Base-by-base conservation (phyloP, 2,113 vertebrate genomes). In the Oreotrochilus melanogaster region DNA sequence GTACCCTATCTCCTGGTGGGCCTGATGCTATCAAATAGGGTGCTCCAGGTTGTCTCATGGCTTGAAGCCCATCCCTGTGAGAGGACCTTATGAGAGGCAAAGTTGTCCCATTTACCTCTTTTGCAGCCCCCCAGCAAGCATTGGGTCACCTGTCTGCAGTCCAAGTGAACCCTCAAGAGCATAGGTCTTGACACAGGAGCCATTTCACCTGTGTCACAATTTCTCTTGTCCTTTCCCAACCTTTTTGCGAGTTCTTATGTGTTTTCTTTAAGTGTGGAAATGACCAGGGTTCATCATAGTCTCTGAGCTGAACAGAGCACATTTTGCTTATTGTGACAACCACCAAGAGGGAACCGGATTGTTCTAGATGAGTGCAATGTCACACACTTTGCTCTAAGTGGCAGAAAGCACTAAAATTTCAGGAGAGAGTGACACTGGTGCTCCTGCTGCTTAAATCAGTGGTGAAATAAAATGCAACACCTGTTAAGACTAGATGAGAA, bases 71-170 rank as follows among this genome's bases (percentile, higher is more conserved):
- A 3, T 10, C 4, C 6, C 21, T 43, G 28, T 33, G 43, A 57
- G 42, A n/a, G 18, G 12, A 51, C 27, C 30, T 8, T 14, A 10
- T 2, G 1, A 37, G 33, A 23, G 33, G 25, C 48, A 22, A 60
- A 31, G 1, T 0, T 22, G 8, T 57, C 30, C 47, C 2, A 0
- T 30, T 70, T 33, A 0, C 4, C 14, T 60, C 5, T 73, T 17
- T 37, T 3, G 3, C 19, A 53, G 51, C 30, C 64, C 73, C 39
- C 67, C 24, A 5, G 2, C 47, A 14, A 35, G 17, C 53, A 5
- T 62, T 74, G 37, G 6, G 4, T 21, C 22, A 25, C 23, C 21
- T 3, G 0, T 17, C 28, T 37, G 19, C 12, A 2, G 14, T 16
- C 27, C 66, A 19, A 4, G 11, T 6, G 22, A 51, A 8, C 22